These are phyloP conservation scores for Meda fulgida DNA, from an alignment of 2,797 vertebrate genomes.

Conservation along the genomic window DNA sequence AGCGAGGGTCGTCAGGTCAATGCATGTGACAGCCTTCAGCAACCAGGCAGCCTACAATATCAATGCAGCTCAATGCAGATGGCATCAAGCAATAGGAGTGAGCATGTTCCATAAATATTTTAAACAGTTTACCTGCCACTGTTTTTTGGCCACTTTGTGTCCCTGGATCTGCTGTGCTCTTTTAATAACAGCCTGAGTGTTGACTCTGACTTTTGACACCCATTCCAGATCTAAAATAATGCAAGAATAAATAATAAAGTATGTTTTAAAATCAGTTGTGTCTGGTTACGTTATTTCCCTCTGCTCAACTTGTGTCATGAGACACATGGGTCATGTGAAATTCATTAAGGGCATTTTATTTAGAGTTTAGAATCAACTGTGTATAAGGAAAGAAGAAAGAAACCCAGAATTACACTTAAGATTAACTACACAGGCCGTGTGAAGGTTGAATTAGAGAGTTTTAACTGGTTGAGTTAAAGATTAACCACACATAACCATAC, in stretches of 20 bases:
- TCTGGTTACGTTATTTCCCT: not conserved
- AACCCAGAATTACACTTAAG: not conserved
- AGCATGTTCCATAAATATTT: not conserved
- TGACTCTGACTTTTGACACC: constrained; percentile 86
- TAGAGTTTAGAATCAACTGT: not conserved
- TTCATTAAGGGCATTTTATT: constrained; percentile 38
- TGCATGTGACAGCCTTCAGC: constrained; percentile 89
- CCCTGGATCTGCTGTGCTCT: constrained; percentile 86
- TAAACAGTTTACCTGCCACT: constrained; percentile 86
- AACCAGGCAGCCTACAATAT: constrained; percentile 90
- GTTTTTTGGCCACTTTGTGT: constrained; percentile 82
- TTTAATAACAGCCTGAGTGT: constrained; percentile 87
- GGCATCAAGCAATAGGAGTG: not conserved
- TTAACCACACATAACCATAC: constrained; percentile 37
- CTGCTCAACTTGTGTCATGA: not conserved
- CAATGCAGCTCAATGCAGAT: not conserved
- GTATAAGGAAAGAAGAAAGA: not conserved
- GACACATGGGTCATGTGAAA: constrained; percentile 53
- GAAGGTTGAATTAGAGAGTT: not conserved
- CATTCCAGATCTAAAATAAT: constrained; percentile 83
- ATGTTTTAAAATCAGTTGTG: not conserved
- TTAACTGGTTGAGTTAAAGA: constrained; percentile 17
- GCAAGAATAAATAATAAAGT: not conserved
- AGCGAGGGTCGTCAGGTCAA: constrained; percentile 92
- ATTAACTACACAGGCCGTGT: not conserved